Base-by-base conservation (phyloP, 1,140 invertebrate species). In the Lepidurus packardi region DNA sequence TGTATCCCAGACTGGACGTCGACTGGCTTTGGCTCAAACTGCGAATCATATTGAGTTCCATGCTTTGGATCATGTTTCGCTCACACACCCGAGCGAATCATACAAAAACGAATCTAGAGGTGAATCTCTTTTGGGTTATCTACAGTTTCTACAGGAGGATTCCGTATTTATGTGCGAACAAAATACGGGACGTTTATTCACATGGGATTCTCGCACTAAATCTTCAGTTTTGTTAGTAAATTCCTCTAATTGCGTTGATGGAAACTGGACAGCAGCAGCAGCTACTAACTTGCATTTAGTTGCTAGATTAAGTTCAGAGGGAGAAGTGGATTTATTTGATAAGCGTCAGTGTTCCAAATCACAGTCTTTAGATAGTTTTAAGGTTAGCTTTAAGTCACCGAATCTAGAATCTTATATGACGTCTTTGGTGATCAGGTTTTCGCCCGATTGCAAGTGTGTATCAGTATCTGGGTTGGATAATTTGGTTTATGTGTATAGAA, bases 401-500 rank as follows among this genome's bases (percentile, higher is more conserved):
- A 45, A 45, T 47, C 10, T 16, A 44, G 75, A 41, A 16, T n/a
- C 3, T 0, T 6, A 41, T 45, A 6, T 43, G 1, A 77, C 1
- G 41, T 10, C 43, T 77, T 10, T 77, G 4, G 16, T 43, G 21
- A 16, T 77, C 34, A 9, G 42, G 24, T 53, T 77, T 47, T 47
- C 43, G 16, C 43, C 47, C 1, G 13, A 65, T 21, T 65, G 1
- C 21, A 13, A 9, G 21, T 7, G 53, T 65, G 3, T 77, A 24
- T 77, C 75, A 16, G 34, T 77, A 11, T 77, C 75, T 9, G 75
- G 75, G 21, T 44, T 77, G 9, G 75, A 77, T 7, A 47, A 77
- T n/a, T 43, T 47, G 75, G 75, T 77, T 16, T 45, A 45, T 13
- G 75, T 77, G 16, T 77, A 77, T 47, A 65, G 53, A 7, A 45